These are phyloP conservation scores for Volucella zonaria DNA, from an alignment of 2,888 invertebrate genomes.

Conservation along the genomic window DNA sequence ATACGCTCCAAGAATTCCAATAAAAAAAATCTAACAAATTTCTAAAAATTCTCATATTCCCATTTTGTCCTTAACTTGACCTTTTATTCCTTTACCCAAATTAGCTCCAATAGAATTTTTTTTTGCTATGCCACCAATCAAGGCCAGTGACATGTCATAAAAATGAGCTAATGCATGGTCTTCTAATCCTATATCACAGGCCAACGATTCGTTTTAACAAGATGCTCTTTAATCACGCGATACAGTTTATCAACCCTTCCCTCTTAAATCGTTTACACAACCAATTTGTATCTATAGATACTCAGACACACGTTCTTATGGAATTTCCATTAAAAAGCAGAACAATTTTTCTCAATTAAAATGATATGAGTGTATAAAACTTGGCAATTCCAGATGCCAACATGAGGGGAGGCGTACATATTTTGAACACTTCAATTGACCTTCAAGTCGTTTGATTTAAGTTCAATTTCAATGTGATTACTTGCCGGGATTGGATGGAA, in stretches of 20 bases:
- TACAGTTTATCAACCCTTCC: neutral
- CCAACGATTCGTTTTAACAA: neutral
- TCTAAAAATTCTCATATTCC: neutral
- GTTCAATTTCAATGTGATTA: slow-evolving; percentile 57
- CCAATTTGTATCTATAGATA: slow-evolving; percentile 13
- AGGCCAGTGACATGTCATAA: slow-evolving; percentile 2
- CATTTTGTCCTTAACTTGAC: slow-evolving; percentile 6
- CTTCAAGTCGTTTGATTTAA: slow-evolving; percentile 19
- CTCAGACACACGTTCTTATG: too few relatives aligned
- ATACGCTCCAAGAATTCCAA: slow-evolving; percentile 13
- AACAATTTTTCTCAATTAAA: slow-evolving; percentile 38
- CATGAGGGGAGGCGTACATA: slow-evolving; percentile 14
- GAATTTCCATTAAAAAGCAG: neutral
- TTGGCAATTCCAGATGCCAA: slow-evolving; percentile 18
- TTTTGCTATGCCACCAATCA: slow-evolving; percentile 13
- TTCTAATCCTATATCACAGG: neutral
- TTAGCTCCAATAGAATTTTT: slow-evolving; percentile 29
- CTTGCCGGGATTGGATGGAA: neutral
- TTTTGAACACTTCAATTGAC: slow-evolving; percentile 41
- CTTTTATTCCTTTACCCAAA: neutral
- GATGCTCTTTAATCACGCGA: slow-evolving; percentile 21
- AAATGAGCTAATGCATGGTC: slow-evolving; percentile 12
- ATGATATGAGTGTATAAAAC: slow-evolving; percentile 2
- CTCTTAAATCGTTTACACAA: slow-evolving; percentile 4
- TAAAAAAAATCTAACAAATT: neutral